These are phyloP conservation scores for human DNA, from an alignment of 2,113 vertebrate species.

Conservation along the genomic window GRCh38 chr6:167147501-167148000, in stretches of 20 bases:
- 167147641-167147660: not conserved
- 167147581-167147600: not conserved
- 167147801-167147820: not conserved
- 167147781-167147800: not conserved
- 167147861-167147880: too few species aligned
- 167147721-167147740: too few species aligned
- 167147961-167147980: not conserved
- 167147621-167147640: not conserved
- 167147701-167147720: not conserved
- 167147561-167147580: fast-evolving
- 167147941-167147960: too few species aligned
- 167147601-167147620: not conserved
- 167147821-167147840: not conserved
- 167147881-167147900: not conserved
- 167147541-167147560: not conserved
- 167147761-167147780: not conserved
- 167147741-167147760: not conserved
- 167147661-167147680: not conserved
- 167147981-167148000: not conserved
- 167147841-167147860: not conserved
- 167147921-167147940: too few species aligned
- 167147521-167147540: not conserved
- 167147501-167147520: too few species aligned
- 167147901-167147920: not conserved
- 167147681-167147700: not conserved